These are phyloP conservation scores for Chromoteleia sp. DNA, from an alignment of 2,888 invertebrate genomes.

Conservation along the genomic window DNA sequence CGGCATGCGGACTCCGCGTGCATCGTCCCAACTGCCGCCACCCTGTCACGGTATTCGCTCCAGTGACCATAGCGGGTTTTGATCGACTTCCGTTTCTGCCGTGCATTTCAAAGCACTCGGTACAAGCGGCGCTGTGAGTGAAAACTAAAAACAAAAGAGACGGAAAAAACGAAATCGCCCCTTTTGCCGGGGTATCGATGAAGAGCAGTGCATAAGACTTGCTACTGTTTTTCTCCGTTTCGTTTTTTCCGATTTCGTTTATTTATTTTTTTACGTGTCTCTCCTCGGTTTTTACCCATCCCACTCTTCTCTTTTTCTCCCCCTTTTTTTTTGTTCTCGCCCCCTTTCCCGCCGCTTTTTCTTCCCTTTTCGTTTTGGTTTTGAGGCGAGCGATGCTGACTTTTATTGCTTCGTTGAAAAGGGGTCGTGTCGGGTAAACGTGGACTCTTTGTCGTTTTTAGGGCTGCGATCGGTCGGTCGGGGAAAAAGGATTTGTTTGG, in stretches of 20 bases:
- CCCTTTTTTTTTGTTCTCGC: neutral
- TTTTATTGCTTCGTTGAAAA: conserved; percentile 62
- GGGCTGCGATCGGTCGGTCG: conserved; percentile 29
- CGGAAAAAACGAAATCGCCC: conserved; percentile 49
- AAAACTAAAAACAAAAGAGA: conserved; percentile 61
- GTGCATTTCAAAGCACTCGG: conserved; percentile 68
- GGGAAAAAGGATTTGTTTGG: conserved; percentile 24
- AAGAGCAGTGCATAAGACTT: conserved; percentile 49
- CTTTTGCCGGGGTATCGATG: conserved; percentile 52
- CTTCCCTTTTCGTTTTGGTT: conserved; percentile 35
- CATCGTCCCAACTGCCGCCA: conserved; percentile 66
- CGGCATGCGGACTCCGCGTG: conserved; percentile 50
- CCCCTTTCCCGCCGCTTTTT: conserved; percentile 2
- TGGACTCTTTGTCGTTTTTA: conserved; percentile 48
- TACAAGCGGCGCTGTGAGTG: conserved; percentile 58
- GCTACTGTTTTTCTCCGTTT: conserved; percentile 43
- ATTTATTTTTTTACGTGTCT: conserved; percentile 15
- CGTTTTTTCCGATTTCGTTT: conserved; percentile 23
- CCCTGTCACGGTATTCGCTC: conserved; percentile 71
- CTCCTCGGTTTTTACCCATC: neutral
- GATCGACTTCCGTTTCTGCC: conserved; percentile 69
- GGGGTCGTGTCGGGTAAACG: conserved; percentile 44
- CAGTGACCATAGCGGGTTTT: conserved; percentile 71
- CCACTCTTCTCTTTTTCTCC: neutral
- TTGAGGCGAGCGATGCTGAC: conserved; percentile 46